Evolutionary conservation across 2,797 vertebrate genomes (phyloP), one percentile per base, ranked within the genome.

Genomic region (Bradypodion ventrale): DNA sequence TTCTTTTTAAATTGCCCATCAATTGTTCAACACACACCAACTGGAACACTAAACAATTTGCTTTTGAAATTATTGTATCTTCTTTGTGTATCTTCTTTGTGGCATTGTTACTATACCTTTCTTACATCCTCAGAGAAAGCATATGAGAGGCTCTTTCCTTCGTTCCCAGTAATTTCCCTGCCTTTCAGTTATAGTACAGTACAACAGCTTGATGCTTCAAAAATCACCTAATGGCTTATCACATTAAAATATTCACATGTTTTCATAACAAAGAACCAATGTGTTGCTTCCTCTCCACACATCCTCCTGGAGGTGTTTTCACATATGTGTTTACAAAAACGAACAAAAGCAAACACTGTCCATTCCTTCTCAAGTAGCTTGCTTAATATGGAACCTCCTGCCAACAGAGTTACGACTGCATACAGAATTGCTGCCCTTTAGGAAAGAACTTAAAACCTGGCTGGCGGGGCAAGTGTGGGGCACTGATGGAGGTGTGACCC

Each of bases 131-230:
- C 40, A 56, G 82, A 75, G 65, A 63, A 15, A 79, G 40, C 46
- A 89, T 27, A 79, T 23, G 13, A 9, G 81, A 84, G 82, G 72
- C 72, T 82, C 59, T 59, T 91, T 89, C 49, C 73, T 49, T 56
- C 5, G 63, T 70, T 85, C 63, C 12, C 73, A 37, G 37, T 78
- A 85, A 69, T 85, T 60, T 29, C 52, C 25, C 49, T 89, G 88
- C 68, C 89, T 46, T 90, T 92, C 79, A 84, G 70, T 84, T 89
- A 91, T 60, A 86, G 62, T 42, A 92, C 62, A 92, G 92, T 59
- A 83, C 84, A 77, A 89, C 88, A 88, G 63, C 75, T 84, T 29
- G 85, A 80, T 74, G 85, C 35, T 87, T 75, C 83, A 46, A 27
- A 46, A 89, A 46, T 49, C 52, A 90, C 83, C 78, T 76, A 82